A percentile compares a stretch with the other conserved stretches of the same genome.
Evolutionary conservation across 2,797 vertebrate species (phyloP).

Genomic region (Otolemur crassicaudatus): DNA sequence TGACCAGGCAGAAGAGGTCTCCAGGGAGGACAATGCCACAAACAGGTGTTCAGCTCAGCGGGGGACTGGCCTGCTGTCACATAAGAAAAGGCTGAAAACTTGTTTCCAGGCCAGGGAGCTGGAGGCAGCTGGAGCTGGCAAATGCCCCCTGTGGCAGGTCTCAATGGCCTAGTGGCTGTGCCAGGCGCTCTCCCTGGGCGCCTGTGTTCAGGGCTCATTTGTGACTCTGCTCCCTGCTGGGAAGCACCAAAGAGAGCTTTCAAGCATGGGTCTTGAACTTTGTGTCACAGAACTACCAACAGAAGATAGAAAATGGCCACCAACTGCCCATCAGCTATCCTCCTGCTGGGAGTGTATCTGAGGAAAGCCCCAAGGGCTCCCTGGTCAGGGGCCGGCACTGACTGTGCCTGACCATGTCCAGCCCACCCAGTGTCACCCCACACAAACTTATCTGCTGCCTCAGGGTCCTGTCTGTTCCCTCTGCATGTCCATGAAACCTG

Average conservation of each 20-base stretch:
- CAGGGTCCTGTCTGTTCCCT: not conserved
- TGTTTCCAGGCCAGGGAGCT: not conserved
- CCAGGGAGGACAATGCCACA: not conserved
- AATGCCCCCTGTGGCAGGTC: not conserved
- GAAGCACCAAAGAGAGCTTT: not conserved
- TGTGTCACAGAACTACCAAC: not conserved
- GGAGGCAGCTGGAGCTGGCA: not conserved
- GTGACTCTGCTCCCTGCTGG: not conserved
- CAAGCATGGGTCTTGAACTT: not conserved
- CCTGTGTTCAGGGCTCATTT: not conserved
- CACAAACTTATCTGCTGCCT: fast-evolving
- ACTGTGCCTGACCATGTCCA: not conserved
- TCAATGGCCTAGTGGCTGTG: not conserved
- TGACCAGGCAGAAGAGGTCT: fast-evolving
- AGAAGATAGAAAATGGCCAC: not conserved
- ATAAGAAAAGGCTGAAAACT: not conserved
- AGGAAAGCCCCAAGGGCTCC: not conserved
- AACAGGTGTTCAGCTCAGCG: not conserved
- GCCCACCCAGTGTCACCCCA: fast-evolving
- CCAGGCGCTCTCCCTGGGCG: not conserved
- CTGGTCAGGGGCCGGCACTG: fast-evolving
- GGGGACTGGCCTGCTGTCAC: not conserved
- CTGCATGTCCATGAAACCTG: fast-evolving
- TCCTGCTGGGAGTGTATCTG: not conserved
- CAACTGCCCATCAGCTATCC: fast-evolving